Evolutionary conservation across 2,888 invertebrate species (phyloP).

Genomic region (Megalurothrips usitatus): DNA sequence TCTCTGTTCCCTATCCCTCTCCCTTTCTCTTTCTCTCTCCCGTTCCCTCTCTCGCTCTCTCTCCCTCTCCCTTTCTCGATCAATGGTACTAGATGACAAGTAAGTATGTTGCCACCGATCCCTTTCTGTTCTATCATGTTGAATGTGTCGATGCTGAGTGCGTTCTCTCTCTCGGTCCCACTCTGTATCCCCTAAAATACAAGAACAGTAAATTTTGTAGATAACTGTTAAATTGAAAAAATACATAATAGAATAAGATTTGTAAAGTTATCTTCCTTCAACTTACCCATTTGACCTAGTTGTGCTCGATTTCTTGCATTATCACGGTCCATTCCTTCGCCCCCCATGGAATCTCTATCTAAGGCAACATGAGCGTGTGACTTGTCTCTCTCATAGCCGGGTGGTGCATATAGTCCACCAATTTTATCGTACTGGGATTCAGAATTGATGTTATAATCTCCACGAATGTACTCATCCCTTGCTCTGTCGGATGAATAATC

Average conservation of each 20-base stretch:
- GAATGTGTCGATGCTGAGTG: neutral
- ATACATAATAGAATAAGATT: neutral
- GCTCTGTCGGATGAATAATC: conserved; percentile 38
- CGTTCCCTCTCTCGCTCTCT: neutral
- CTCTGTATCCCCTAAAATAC: neutral
- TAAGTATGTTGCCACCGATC: neutral
- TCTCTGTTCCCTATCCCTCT: neutral
- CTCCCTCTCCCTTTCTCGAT: conserved; percentile 2
- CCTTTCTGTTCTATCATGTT: conserved; percentile 12
- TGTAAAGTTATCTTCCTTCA: neutral
- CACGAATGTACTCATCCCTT: conserved; percentile 38
- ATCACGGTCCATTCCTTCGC: neutral
- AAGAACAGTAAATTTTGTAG: neutral
- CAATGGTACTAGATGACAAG: neutral
- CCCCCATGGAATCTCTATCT: neutral
- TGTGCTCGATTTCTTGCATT: neutral
- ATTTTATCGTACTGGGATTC: conserved; percentile 53
- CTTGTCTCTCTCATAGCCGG: conserved; percentile 46
- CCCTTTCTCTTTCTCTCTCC: neutral
- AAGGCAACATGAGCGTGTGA: conserved; percentile 28
- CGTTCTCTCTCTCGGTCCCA: conserved; percentile 10
- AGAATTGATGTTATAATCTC: conserved; percentile 40
- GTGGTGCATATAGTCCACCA: conserved; percentile 56
- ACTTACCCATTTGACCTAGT: conserved; percentile 9
- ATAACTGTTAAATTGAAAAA: neutral